Evolutionary conservation across 2,888 invertebrate genomes (phyloP).

Genomic region (Sinhomidia bicolor): DNA sequence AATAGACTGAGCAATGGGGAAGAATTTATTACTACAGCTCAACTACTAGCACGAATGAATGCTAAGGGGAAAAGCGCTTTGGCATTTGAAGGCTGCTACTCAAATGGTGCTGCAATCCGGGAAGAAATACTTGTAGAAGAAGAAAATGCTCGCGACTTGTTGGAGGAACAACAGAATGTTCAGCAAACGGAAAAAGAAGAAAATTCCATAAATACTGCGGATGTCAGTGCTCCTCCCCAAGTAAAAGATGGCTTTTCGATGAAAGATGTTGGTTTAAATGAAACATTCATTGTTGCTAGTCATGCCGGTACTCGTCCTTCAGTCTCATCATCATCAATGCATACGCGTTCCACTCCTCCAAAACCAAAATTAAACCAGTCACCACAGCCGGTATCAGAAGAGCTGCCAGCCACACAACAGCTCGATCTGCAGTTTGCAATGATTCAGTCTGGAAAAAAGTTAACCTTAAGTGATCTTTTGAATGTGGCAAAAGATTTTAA

Average conservation of each 20-base stretch:
- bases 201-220: constrained; percentile 16
- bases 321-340: neutral
- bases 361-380: constrained; percentile 24
- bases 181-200: constrained; percentile 20
- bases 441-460: constrained; percentile 71
- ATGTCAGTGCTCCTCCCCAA: neutral
- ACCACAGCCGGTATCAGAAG: neutral
- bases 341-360: neutral
- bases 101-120: neutral
- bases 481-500: constrained; percentile 74
- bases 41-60: constrained; percentile 86
- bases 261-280: constrained; percentile 57
- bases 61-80: constrained; percentile 36
- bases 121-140: constrained; percentile 52
- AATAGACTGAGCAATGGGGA: constrained; percentile 90
- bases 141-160: constrained; percentile 21
- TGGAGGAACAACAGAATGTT: constrained; percentile 32
- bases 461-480: constrained; percentile 75
- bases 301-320: neutral
- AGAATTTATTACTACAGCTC: constrained; percentile 92
- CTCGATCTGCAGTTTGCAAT: constrained; percentile 52
- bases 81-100: constrained; percentile 51
- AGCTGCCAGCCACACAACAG: neutral
- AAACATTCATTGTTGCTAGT: constrained; percentile 59
- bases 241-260: neutral